phyloP scores from a whole-genome alignment of 2,113 vertebrate species.

The Microtus richardsoni region DNA sequence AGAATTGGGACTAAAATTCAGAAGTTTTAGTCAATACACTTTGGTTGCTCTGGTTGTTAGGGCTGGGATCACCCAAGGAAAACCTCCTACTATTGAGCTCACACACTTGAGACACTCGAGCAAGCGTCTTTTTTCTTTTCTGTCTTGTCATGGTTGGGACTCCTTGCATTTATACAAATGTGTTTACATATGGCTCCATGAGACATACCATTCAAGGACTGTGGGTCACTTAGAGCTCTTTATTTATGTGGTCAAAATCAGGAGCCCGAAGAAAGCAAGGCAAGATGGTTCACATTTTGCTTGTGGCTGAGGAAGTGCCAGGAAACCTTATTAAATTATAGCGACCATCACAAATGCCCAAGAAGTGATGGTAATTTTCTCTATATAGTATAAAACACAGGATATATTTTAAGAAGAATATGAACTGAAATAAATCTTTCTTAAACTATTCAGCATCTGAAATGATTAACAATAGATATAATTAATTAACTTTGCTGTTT shows the following conservation, averaged over 20 bases:
- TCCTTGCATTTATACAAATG: neutral
- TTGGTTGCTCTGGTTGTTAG: neutral
- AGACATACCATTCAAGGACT: neutral
- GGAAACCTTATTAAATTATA: neutral
- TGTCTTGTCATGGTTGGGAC: neutral
- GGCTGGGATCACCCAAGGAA: neutral
- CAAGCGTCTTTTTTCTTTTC: neutral
- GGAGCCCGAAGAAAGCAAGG: neutral
- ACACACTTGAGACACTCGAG: neutral
- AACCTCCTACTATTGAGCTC: neutral
- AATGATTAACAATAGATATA: neutral
- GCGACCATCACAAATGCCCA: neutral
- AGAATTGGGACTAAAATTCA: neutral
- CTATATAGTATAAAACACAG: neutral
- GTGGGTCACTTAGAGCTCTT: neutral
- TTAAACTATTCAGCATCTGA: neutral
- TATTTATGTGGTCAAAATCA: neutral
- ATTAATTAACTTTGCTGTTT: neutral
- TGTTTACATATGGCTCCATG: neutral
- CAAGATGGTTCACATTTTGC: neutral
- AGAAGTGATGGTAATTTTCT: neutral
- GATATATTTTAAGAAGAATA: neutral
- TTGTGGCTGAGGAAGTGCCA: constrained; percentile 22
- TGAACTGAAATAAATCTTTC: neutral
- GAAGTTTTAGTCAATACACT: neutral